Base-by-base conservation (phyloP, 2,113 vertebrate species). In the Apteryx mantelli region DNA sequence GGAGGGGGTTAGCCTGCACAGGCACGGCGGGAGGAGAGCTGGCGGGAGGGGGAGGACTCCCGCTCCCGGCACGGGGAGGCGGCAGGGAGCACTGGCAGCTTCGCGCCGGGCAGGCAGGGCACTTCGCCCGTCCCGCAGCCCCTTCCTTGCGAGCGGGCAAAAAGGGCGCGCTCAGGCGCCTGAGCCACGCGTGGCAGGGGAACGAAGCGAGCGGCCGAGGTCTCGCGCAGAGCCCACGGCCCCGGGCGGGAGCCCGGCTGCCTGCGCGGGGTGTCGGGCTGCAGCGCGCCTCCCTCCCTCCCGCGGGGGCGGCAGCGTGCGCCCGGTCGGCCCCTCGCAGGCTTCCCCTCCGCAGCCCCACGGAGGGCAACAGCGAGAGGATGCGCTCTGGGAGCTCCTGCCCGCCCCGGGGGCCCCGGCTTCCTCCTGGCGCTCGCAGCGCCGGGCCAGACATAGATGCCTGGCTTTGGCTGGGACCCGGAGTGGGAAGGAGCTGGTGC, bases 1-100 rank as follows among this genome's bases (percentile, higher is more conserved):
- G 94, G 82, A 95, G 69, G 81, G 95, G 91, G 73, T 77, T 93
- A 89, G 73, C 87, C 91, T 86, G 63, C 14, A 8, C 63, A 93
- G 93, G 52, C 83, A 50, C 90, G 61, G 74, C 50, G 86, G 91
- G 64, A 69, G 58, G 70, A 50, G 70, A 89, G 91, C 93, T 94
- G 10, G 13, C 0, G 0, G 53, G 53, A 65, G 58, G 70, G 55
- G 70, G 36, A 74, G 77, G 76, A 78, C 44, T 88, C 50, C 50
- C 74, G 89, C 76, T 94, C 88, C 71, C 80, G 20, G 71, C n/a
- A 82, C 25, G 3, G 1, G 79, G 42, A 56, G 71, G 66, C n/a
- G 70, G 82, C 75, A 46, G 61, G 52, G 42, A 38, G 46, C 80
- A 56, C 30, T 4, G 6, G 14, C n/a, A 64, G 42, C 82, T 76